Evolutionary conservation across 2,113 vertebrate genomes (phyloP).

Genomic region (Pipa parva): DNA sequence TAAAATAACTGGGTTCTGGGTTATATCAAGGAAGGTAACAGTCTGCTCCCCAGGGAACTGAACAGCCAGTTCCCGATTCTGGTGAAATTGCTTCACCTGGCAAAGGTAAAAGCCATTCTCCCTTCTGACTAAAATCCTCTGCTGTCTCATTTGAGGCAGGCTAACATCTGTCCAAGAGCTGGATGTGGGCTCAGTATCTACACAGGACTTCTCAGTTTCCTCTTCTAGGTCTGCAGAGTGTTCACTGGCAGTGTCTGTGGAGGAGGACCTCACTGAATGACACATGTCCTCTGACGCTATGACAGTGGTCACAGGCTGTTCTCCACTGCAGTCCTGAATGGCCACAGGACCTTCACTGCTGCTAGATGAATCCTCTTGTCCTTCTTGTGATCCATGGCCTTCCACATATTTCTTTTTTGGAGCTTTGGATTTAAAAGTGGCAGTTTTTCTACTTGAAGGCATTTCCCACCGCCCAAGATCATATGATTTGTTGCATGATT

Average conservation of each 20-base stretch:
- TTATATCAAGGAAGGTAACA: conserved; percentile 64
- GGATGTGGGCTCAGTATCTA: conserved; percentile 21
- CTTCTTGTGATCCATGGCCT: conserved; percentile 61
- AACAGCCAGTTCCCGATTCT: conserved; percentile 68
- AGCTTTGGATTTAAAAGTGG: conserved; percentile 82
- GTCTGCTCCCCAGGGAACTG: conserved; percentile 71
- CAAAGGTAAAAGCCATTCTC: conserved; percentile 69
- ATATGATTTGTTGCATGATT: conserved; percentile 42
- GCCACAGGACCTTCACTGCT: conserved; percentile 43
- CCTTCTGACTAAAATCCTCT: conserved; percentile 74
- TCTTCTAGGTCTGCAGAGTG: conserved; percentile 75
- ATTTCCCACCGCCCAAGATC: conserved; percentile 61
- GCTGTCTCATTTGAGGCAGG: conserved; percentile 73
- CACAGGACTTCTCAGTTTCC: conserved; percentile 51
- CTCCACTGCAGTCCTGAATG: conserved; percentile 41
- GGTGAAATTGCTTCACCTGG: conserved; percentile 72
- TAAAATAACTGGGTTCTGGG: conserved; percentile 59
- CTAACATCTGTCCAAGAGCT: conserved; percentile 49
- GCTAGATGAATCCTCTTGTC: conserved; percentile 5
- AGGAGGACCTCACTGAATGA: conserved; percentile 71
- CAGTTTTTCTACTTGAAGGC: conserved; percentile 77
- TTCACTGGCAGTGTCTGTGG: conserved; percentile 83
- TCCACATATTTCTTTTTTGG: conserved; percentile 85
- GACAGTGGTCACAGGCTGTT: conserved; percentile 47
- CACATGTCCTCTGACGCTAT: conserved; percentile 49